Base-by-base conservation (phyloP, 53 echinoderm and acorn worm genomes). In the Hippasteria phrygiana region DNA sequence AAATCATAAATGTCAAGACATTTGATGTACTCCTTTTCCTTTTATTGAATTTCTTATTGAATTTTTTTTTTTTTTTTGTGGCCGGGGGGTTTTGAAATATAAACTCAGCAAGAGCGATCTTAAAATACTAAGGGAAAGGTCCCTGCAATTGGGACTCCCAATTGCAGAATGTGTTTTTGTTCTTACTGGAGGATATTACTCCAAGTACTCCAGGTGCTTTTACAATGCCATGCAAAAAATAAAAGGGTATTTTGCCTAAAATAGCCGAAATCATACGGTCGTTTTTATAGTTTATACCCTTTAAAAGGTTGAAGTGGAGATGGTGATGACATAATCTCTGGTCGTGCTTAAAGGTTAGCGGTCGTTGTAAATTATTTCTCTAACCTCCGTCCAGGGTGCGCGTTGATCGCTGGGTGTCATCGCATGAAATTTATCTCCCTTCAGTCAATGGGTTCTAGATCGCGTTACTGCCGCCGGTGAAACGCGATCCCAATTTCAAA, bases 401-500 rank as follows among this genome's bases (percentile, higher is more conserved):
- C 78, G 22, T 56, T 78, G 7, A 36, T 55, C 39, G 56, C 78
- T 6, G 38, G 37, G 40, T 47, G 78, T 78, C 48, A 32, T 50
- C 59, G 59, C 9, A 56, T 55, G 78, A 55, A 78, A 78, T 36
- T 59, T 56, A 78, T 55, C 55, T 39, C 20, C 38, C 78, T 14
- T 22, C 85, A 20, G 53, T 85, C 70, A 85, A 85, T 85, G 32
- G 54, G 40, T 32, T 33, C 65, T 11, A 69, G 50, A 22, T 48
- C 38, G 26, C 43, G 69, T 85, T 85, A 69, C 29, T 11, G 22
- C 47, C 85, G 51, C 1, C 5, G n/a, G 50, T 70, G 85, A 85
- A 85, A 85, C 85, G 34, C 18, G 71, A 85, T 85, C 71, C 37
- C 85, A 35, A 71, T 85, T 47, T 46, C 70, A 38, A 69, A 85